Base-by-base conservation (phyloP, 2,113 vertebrate genomes). In the Periophthalmus modestus region DNA sequence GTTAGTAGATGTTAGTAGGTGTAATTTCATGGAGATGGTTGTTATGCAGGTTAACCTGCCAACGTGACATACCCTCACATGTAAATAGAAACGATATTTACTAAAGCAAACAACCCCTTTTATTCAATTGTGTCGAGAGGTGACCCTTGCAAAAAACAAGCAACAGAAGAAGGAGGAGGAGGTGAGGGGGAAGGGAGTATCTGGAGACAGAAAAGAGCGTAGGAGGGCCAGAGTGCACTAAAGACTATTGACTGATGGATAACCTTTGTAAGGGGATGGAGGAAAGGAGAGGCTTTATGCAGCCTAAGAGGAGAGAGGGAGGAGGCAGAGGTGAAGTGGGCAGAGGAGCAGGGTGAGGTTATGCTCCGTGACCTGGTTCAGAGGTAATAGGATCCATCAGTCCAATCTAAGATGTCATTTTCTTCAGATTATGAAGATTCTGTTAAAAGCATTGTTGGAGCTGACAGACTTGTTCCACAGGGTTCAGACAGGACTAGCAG, bases 181-280 rank as follows among this genome's bases (percentile, higher is more conserved):
- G 24, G 71, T 52, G 7, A 59, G 43, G 71, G 59, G 71, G 63
- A 7, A 68, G 43, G 70, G 52, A 66, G 55, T 69, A 71, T n/a
- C 52, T 68, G 54, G 55, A 39, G 73, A 59, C 39, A 55, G 66
- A 69, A 80, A 83, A 73, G 69, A 79, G 68, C 36, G 13, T 57
- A 73, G 74, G 66, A 78, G 68, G 72, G 57, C 78, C 69, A 81
- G 68, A 84, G 82, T 81, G 85, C 81, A 83, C 75, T 88, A 86
- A 88, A 85, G 82, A 85, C 82, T 88, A 87, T 84, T 87, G 89
- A 92, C 86, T 87, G 85, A 82, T 73, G 77, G 86, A 87, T 92
- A 85, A 90, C 88, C 91, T 90, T 87, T 89, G 71, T 66, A 74
- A 79, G 67, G 66, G 74, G 75, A 81, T 74, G 75, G 68, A 75